phyloP scores from a whole-genome alignment of 2,888 invertebrate species.

The Drosophila aldrichi region DNA sequence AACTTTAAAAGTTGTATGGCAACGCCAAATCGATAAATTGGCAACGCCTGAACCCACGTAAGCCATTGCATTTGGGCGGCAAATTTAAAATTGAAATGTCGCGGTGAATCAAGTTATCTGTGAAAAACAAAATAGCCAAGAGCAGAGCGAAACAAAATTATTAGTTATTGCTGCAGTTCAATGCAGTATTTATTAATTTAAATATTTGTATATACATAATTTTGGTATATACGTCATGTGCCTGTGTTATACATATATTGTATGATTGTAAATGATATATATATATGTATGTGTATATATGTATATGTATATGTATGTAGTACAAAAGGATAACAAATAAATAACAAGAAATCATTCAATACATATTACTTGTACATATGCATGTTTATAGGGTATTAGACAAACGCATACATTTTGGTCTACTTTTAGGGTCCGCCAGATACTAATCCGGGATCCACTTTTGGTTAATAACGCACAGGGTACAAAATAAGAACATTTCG shows the following conservation, averaged over 20 bases:
- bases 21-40: background rate
- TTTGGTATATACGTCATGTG: conserved; percentile 52
- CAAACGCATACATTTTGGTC: conserved; percentile 63
- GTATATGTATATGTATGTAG: conserved; percentile 43
- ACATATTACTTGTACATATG: conserved; percentile 41
- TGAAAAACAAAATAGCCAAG: background rate
- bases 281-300: conserved; percentile 8
- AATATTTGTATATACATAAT: conserved; percentile 29
- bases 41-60: background rate
- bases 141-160: background rate
- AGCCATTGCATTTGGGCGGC: background rate
- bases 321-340: conserved; percentile 81
- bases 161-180: conserved; percentile 37
- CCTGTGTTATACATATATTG: conserved; percentile 57
- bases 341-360: conserved; percentile 76
- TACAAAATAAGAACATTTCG: conserved; percentile 28
- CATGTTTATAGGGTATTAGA: conserved; percentile 37
- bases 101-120: background rate
- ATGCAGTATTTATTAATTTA: conserved; percentile 53
- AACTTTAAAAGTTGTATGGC: too few species aligned
- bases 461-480: conserved; percentile 56
- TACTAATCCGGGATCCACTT: conserved; percentile 21
- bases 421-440: conserved; percentile 35
- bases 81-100: background rate
- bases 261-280: conserved; percentile 46